phyloP scores from a whole-genome alignment of 2,113 vertebrate species.

The Perca flavescens region DNA sequence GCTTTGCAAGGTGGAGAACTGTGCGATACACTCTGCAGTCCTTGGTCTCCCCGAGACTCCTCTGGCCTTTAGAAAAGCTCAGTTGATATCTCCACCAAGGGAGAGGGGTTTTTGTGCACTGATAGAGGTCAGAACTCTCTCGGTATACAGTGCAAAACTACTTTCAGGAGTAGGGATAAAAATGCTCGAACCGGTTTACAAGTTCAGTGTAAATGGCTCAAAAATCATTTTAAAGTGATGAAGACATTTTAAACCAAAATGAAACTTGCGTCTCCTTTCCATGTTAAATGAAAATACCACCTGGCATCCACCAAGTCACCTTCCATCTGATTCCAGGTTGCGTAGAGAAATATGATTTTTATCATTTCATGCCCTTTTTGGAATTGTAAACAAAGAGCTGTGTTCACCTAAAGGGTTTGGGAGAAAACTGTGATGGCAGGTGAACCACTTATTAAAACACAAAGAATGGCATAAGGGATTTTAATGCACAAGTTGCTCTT shows the following conservation, averaged over 20 bases:
- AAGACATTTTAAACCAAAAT: constrained; percentile 10
- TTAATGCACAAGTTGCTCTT: neutral
- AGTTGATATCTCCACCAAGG: constrained; percentile 36
- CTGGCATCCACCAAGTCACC: constrained; percentile 6
- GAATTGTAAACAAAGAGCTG: constrained; percentile 7
- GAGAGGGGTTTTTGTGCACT: constrained; percentile 22
- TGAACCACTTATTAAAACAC: neutral
- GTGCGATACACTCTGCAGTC: constrained; percentile 19
- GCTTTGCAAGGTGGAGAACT: constrained; percentile 24
- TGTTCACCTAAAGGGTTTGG: neutral
- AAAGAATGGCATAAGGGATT: neutral
- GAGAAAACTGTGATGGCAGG: neutral
- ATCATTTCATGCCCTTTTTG: neutral
- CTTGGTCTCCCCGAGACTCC: constrained; percentile 23
- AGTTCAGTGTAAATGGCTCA: constrained; percentile 17
- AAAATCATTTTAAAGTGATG: constrained; percentile 28
- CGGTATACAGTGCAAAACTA: constrained; percentile 11
- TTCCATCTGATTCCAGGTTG: neutral
- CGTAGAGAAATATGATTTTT: neutral
- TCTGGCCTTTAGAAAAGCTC: constrained; percentile 47
- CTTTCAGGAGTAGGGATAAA: constrained; percentile 40
- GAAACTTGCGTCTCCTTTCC: constrained; percentile 15
- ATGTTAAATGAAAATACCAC: constrained; percentile 23
- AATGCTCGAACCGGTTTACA: constrained; percentile 24
- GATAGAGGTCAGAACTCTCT: constrained; percentile 45